Conservation (phyloP, 2,888 invertebrate genomes). For the Idaea dimidiata region DNA sequence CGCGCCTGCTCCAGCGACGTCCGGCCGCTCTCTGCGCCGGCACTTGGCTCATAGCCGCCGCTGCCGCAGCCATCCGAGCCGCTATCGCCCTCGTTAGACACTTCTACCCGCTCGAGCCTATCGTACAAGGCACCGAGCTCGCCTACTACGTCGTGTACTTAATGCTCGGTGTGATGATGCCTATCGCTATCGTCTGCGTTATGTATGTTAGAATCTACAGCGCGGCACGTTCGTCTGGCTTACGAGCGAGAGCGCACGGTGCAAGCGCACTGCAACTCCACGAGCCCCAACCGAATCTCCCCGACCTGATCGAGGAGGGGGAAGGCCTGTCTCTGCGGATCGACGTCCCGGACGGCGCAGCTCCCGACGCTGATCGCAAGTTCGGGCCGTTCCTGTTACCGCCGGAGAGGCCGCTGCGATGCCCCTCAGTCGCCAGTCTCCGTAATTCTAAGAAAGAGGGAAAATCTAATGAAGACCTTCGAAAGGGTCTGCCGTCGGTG, state of each 20-base stretch:
- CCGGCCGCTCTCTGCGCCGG: constrained; percentile 75
- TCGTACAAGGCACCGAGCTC: constrained; percentile 55
- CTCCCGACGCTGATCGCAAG: constrained; percentile 55
- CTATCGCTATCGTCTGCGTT: constrained; percentile 84
- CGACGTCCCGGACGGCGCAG: constrained; percentile 55
- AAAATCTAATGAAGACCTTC: constrained; percentile 64
- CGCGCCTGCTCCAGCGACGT: constrained; percentile 69
- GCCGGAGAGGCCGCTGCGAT: constrained; percentile 66
- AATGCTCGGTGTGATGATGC: constrained; percentile 56
- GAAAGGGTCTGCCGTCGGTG: constrained; percentile 68
- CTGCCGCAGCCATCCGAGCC: constrained; percentile 59
- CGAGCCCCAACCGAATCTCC: constrained; percentile 64
- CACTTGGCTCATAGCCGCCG: constrained; percentile 74
- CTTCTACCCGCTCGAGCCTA: constrained; percentile 54
- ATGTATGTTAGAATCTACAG: constrained; percentile 88
- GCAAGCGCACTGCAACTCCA: constrained; percentile 77
- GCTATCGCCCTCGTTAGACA: constrained; percentile 56
- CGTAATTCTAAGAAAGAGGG: constrained; percentile 66
- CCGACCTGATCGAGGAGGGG: constrained; percentile 66
- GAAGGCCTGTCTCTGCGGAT: constrained; percentile 71
- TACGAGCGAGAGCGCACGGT: constrained; percentile 69
- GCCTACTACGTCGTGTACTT: constrained; percentile 66
- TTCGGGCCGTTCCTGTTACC: constrained; percentile 73
- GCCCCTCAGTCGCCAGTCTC: constrained; percentile 71
- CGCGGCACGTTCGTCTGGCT: constrained; percentile 86